Percentiles rank a stretch among this genome's conserved stretches.
These are phyloP conservation scores for Cryptophagus acutangulus DNA, from an alignment of 2,888 invertebrate species.

Conservation along the genomic window DNA sequence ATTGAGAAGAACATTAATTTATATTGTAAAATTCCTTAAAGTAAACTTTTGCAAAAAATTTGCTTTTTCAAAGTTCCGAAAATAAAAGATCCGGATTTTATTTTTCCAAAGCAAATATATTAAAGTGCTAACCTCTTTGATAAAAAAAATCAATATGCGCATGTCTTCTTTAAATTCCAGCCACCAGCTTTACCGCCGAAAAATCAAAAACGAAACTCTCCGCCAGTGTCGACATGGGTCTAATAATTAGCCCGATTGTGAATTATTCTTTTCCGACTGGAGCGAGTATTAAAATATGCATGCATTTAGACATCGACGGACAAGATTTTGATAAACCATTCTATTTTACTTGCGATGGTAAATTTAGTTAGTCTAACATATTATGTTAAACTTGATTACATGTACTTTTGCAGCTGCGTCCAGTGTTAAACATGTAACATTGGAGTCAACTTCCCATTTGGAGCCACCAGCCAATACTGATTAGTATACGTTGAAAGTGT, in stretches of 20 bases:
- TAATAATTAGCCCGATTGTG: conserved; percentile 83
- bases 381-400: background rate
- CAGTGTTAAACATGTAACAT: conserved; percentile 78
- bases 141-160: no score
- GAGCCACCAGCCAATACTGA: conserved; percentile 55
- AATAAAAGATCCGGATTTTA: no score
- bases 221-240: conserved; percentile 79
- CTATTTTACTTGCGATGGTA: conserved; percentile 90
- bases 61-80: no score
- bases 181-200: conserved; percentile 44
- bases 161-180: no score
- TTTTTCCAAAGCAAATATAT: no score
- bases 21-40: no score
- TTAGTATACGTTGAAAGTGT: conserved; percentile 65
- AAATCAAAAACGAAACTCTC: conserved; percentile 40
- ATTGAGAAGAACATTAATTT: no score
- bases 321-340: conserved; percentile 57
- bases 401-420: conserved; percentile 72
- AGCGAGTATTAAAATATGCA: conserved; percentile 85
- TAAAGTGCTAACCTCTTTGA: no score
- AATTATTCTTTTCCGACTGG: conserved; percentile 70
- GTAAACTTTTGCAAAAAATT: no score
- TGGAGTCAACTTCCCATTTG: conserved; percentile 76
- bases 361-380: conserved; percentile 35
- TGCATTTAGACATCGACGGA: conserved; percentile 58